Conservation (phyloP, 2,888 invertebrate species). For the Leucozona laternaria region DNA sequence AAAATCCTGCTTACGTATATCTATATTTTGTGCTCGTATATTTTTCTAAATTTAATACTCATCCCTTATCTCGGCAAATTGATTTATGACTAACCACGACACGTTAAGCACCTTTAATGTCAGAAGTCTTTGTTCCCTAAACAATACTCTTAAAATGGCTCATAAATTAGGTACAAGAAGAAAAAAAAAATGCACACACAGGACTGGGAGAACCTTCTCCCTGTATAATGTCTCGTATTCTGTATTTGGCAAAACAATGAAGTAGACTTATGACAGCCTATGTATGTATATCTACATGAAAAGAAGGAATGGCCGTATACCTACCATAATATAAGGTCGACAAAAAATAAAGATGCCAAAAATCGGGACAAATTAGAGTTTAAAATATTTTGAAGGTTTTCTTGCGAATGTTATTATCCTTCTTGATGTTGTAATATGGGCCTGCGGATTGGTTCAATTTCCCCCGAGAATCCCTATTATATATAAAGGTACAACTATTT, state of each 20-base stretch:
- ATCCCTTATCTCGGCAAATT: conserved; percentile 52
- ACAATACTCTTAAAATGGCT: conserved; percentile 40
- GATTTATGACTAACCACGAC: conserved; percentile 74
- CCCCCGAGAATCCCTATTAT: conserved; percentile 6
- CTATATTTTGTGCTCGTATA: neutral
- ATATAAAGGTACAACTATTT: neutral
- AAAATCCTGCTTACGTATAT: conserved; percentile 35
- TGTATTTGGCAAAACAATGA: conserved; percentile 38
- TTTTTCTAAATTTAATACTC: conserved; percentile 18
- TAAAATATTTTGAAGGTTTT: conserved; percentile 54
- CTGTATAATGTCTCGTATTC: conserved; percentile 8
- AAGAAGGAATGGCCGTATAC: no score
- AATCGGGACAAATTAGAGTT: conserved; percentile 66
- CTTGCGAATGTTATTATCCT: neutral
- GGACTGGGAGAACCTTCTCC: conserved; percentile 12
- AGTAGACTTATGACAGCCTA: conserved; percentile 46
- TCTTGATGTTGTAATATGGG: conserved; percentile 21
- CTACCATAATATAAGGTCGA: no score
- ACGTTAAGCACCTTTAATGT: conserved; percentile 72
- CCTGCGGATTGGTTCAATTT: conserved; percentile 10
- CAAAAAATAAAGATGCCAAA: conserved; percentile 47
- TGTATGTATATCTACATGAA: neutral
- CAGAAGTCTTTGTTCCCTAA: conserved; percentile 49
- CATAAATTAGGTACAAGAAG: conserved; percentile 62
- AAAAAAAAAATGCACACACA: neutral